Percentiles rank a stretch among this genome's conserved stretches.
Evolutionary conservation across 2,888 invertebrate species (phyloP).

Genomic region (Conomelus anceps): DNA sequence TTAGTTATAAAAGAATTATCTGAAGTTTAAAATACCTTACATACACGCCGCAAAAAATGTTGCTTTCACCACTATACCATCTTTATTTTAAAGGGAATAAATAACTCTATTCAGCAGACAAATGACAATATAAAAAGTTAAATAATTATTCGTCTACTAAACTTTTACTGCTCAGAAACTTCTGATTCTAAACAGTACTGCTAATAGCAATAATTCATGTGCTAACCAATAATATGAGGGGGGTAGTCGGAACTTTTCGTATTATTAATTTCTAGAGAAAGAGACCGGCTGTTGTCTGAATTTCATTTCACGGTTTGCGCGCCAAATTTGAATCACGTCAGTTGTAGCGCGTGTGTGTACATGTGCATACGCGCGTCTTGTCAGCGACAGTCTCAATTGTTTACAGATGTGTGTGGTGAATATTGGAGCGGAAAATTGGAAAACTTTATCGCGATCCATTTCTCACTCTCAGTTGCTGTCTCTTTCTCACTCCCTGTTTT

Average conservation of each 20-base stretch:
- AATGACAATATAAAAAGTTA: no score
- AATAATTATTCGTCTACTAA: no score
- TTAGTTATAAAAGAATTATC: no score
- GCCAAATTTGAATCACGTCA: neutral
- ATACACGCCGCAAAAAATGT: no score
- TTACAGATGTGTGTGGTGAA: neutral
- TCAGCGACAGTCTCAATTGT: neutral
- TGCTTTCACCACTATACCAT: no score
- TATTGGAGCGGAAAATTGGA: neutral
- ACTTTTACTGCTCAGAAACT: no score
- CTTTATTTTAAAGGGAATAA: no score
- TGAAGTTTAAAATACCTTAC: no score
- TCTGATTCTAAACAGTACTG: no score
- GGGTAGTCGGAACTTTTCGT: neutral
- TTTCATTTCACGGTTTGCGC: neutral
- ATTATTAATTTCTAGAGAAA: neutral
- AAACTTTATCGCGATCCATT: neutral
- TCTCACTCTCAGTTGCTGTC: neutral
- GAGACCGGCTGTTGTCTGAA: neutral
- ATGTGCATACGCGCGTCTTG: neutral
- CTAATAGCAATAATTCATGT: no score
- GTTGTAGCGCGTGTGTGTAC: neutral
- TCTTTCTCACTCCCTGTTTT: slow-evolving; percentile 11
- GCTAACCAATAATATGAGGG: no score
- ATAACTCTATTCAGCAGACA: no score